Evolutionary conservation across 2,113 vertebrate genomes (phyloP).

Genomic region (Montifringilla adamsi): DNA sequence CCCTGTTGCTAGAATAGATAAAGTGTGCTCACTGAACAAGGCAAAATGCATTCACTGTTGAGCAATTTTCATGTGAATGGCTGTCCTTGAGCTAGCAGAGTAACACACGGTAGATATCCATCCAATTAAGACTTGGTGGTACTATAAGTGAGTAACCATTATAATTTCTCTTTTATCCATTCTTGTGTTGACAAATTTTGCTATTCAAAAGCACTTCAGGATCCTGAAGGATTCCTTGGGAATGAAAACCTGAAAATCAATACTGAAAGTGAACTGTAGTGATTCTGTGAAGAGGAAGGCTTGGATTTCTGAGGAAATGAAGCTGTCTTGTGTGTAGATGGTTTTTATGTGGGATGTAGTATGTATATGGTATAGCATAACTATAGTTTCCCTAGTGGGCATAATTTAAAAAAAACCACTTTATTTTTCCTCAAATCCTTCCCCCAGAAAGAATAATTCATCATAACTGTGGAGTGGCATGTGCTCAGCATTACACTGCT

Average conservation of each 20-base stretch:
- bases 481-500: background rate
- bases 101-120: constrained; percentile 26
- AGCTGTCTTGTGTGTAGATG: background rate
- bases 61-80: constrained; percentile 61
- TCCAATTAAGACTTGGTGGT: constrained; percentile 12
- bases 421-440: background rate
- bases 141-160: constrained; percentile 39
- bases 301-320: background rate
- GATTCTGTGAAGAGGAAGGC: background rate
- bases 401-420: background rate
- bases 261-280: background rate
- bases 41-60: constrained; percentile 44
- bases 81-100: constrained; percentile 64
- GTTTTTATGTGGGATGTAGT: background rate
- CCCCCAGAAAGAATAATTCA: background rate
- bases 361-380: background rate
- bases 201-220: constrained; percentile 14
- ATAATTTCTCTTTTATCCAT: constrained; percentile 14
- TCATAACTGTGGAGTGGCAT: background rate
- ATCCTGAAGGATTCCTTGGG: constrained; percentile 35
- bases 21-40: constrained; percentile 31
- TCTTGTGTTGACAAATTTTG: constrained; percentile 35
- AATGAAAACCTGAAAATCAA: constrained; percentile 15
- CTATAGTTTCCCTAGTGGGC: background rate
- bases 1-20: constrained; percentile 33